Percentiles rank a stretch among this genome's conserved stretches.
Conservation (phyloP, 1,140 invertebrate species). For the Drosophila orena region DNA sequence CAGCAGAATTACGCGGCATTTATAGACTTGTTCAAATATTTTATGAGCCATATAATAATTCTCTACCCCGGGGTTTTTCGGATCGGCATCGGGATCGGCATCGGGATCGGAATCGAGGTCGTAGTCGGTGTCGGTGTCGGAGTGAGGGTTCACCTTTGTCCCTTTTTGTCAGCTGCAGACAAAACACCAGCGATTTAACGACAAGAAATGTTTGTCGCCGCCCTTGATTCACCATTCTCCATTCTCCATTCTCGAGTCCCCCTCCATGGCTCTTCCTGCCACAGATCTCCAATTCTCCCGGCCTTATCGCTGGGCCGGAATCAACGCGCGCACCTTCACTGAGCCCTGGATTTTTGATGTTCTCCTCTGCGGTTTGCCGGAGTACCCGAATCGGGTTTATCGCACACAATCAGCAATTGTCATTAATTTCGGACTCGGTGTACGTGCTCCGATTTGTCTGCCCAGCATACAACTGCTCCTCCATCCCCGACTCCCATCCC, state of each 20-base stretch:
- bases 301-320: slow-evolving; percentile 52
- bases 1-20: slow-evolving; percentile 73
- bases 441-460: slow-evolving; percentile 81
- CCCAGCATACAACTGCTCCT: neutral
- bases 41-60: slow-evolving; percentile 81
- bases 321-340: slow-evolving; percentile 67
- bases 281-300: slow-evolving; percentile 25
- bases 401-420: slow-evolving; percentile 82
- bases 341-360: slow-evolving; percentile 27
- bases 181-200: slow-evolving; percentile 35
- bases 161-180: slow-evolving; percentile 22
- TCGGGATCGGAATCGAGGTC: neutral
- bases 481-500: neutral
- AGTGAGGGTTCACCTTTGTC: slow-evolving; percentile 37
- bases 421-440: slow-evolving; percentile 82
- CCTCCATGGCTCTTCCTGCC: neutral
- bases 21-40: slow-evolving; percentile 81
- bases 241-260: neutral
- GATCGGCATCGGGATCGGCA: neutral
- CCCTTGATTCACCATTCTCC: slow-evolving; percentile 10
- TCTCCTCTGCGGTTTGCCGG: slow-evolving; percentile 20
- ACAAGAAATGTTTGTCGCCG: slow-evolving; percentile 53
- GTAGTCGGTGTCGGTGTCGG: too few relatives aligned
- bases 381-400: slow-evolving; percentile 62
- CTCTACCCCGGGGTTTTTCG: slow-evolving; percentile 24